Percentiles rank a stretch among this genome's conserved stretches.
phyloP scores from a whole-genome alignment of 2,113 vertebrate genomes.

The Otis tarda region DNA sequence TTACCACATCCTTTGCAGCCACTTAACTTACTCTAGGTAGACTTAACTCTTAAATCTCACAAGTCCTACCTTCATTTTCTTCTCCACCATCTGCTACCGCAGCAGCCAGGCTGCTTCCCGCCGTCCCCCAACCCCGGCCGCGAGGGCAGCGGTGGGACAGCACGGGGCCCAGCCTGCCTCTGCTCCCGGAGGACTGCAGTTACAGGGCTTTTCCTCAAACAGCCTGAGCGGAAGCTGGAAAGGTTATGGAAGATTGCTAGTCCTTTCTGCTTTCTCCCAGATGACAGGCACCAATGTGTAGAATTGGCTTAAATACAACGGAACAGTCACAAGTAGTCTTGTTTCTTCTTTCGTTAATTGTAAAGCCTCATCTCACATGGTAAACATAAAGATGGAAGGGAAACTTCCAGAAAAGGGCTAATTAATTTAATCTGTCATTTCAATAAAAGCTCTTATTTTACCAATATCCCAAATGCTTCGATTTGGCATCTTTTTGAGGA shows the following conservation, averaged over 20 bases:
- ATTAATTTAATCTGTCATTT: background rate
- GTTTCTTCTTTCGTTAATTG: background rate
- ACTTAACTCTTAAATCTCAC: background rate
- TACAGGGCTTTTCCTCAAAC: background rate
- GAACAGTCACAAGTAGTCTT: background rate
- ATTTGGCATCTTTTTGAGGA: background rate
- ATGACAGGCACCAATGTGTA: background rate
- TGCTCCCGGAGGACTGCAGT: fast-evolving
- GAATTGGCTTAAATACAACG: background rate
- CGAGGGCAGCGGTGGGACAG: background rate
- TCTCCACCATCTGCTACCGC: background rate
- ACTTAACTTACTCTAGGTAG: background rate
- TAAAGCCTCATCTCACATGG: background rate
- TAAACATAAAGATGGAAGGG: background rate
- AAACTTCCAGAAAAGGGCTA: background rate
- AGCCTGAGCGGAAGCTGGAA: background rate
- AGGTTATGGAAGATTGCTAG: background rate
- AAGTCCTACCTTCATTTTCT: background rate
- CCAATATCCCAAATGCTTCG: background rate
- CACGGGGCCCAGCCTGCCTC: too few relatives aligned
- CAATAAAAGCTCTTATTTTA: background rate
- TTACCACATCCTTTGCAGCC: background rate
- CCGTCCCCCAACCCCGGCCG: background rate
- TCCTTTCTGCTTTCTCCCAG: background rate
- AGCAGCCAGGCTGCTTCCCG: background rate